Evolutionary conservation across 2,888 invertebrate species (phyloP).

Genomic region (Proisotoma minuta): DNA sequence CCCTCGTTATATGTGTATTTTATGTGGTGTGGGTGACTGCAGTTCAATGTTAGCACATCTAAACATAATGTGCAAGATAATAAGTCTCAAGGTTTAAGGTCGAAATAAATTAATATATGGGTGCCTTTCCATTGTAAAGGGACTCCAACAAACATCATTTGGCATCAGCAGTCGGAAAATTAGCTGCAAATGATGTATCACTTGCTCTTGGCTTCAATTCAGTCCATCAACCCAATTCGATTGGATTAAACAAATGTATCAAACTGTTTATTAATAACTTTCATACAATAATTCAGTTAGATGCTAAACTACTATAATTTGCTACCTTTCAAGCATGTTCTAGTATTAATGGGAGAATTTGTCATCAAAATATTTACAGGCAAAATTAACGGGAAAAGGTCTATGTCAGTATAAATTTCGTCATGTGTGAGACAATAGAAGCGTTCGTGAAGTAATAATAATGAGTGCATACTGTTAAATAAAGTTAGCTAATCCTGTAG

Average conservation of each 20-base stretch:
- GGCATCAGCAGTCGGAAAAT: neutral
- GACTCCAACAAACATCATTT: too few relatives aligned
- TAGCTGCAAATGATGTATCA: slow-evolving; percentile 9
- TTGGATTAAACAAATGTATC: slow-evolving; percentile 7
- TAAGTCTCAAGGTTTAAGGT: slow-evolving; percentile 5
- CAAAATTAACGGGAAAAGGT: slow-evolving; percentile 29
- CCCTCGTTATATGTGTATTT: too few relatives aligned
- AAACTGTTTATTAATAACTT: neutral
- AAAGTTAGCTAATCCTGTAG: too few relatives aligned
- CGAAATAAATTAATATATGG: neutral
- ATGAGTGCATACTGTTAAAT: too few relatives aligned
- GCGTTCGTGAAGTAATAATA: too few relatives aligned
- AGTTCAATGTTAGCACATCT: neutral
- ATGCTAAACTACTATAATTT: too few relatives aligned
- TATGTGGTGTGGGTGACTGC: slow-evolving; percentile 1
- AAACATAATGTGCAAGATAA: neutral
- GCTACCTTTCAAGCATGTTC: too few relatives aligned
- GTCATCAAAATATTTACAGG: too few relatives aligned
- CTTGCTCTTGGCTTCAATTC: slow-evolving; percentile 32
- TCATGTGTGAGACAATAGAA: too few relatives aligned
- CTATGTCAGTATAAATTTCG: slow-evolving; percentile 26
- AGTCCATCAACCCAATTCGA: too few relatives aligned
- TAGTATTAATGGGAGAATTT: neutral
- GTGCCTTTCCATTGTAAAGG: neutral
- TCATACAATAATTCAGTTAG: too few relatives aligned